These are phyloP conservation scores for Scolopax mira DNA, from an alignment of 2,113 vertebrate genomes.

Conservation along the genomic window DNA sequence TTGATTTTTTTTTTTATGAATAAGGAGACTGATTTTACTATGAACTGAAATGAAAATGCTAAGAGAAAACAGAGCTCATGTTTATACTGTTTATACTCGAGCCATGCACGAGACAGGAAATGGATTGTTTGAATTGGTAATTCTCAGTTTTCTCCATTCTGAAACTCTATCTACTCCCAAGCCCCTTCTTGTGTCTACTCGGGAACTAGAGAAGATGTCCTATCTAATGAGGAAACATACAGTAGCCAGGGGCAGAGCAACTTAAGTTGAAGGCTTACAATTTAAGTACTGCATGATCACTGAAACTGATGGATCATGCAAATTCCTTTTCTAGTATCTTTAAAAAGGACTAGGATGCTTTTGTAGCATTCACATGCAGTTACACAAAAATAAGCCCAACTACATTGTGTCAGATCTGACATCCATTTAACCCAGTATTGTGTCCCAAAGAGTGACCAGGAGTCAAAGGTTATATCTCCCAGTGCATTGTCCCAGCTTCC, in stretches of 20 bases:
- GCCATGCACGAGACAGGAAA: neutral
- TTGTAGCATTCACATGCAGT: neutral
- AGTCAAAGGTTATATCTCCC: neutral
- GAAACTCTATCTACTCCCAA: neutral
- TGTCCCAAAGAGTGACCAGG: neutral
- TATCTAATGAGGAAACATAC: neutral
- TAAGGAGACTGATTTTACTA: neutral
- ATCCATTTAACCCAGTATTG: neutral
- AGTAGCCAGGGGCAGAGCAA: neutral
- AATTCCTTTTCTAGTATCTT: neutral
- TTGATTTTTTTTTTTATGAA: neutral
- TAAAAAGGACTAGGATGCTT: neutral
- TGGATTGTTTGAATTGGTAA: slow-evolving; percentile 2
- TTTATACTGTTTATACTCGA: neutral
- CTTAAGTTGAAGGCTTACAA: neutral
- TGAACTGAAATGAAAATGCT: neutral
- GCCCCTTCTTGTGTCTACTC: neutral
- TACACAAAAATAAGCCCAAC: neutral
- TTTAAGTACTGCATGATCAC: neutral
- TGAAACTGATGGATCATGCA: neutral
- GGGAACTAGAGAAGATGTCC: slow-evolving; percentile 1
- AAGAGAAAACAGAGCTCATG: neutral
- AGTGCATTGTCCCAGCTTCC: neutral
- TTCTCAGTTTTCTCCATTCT: neutral
- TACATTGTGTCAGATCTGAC: neutral